Evolutionary conservation across 1,140 invertebrate genomes (phyloP).

Genomic region (Colletes gigas): DNA sequence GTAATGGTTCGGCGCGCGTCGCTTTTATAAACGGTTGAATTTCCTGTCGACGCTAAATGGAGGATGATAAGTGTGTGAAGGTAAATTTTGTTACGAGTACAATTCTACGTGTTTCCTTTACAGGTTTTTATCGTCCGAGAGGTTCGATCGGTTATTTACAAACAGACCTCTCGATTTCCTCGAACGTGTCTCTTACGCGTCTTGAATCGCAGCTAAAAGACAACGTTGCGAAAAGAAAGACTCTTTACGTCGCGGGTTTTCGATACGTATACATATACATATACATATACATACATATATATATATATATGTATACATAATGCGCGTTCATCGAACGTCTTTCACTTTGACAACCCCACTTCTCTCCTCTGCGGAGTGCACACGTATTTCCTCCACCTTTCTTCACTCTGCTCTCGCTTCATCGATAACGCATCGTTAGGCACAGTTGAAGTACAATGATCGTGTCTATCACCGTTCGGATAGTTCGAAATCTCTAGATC

Average conservation of each 20-base stretch:
- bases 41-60: slow-evolving; percentile 25
- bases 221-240: slow-evolving; percentile 42
- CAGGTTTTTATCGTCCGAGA: slow-evolving; percentile 24
- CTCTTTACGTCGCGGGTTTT: slow-evolving; percentile 39
- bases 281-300: background rate
- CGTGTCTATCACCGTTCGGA: slow-evolving; percentile 1
- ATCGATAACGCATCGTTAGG: slow-evolving; percentile 46
- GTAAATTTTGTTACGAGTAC: slow-evolving; percentile 34
- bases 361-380: background rate
- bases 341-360: background rate
- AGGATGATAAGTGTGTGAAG: slow-evolving; percentile 25
- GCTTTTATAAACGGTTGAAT: slow-evolving; percentile 40
- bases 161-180: slow-evolving; percentile 41
- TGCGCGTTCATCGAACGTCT: slow-evolving; percentile 19
- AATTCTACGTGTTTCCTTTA: slow-evolving; percentile 33
- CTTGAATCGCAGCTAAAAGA: slow-evolving; percentile 14
- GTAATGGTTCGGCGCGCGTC: background rate
- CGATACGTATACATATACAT: slow-evolving; percentile 6
- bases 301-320: background rate
- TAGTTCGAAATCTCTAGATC: background rate
- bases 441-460: slow-evolving; percentile 51
- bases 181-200: slow-evolving; percentile 12
- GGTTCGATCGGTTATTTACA: slow-evolving; percentile 57
- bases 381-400: background rate
- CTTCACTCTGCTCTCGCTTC: background rate